Base-by-base conservation (phyloP, 1,140 invertebrate genomes). In the Brachionus paranguensis region DNA sequence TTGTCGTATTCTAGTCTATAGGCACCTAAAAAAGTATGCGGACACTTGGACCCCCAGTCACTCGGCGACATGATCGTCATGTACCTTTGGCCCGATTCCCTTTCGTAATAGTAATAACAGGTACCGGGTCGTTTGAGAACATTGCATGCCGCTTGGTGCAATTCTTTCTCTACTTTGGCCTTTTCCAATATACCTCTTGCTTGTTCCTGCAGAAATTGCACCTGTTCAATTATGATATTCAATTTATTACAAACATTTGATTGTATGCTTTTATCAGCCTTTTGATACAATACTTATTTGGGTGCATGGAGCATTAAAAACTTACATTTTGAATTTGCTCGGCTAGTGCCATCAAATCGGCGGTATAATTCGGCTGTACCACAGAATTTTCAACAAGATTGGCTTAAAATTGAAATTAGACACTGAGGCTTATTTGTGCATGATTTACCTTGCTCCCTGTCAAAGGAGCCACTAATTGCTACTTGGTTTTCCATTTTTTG, bases 31-130 rank as follows among this genome's bases (percentile, higher is more conserved):
- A 91, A 93, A 33, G 88, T 87, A 85, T 93, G 92, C n/a, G 91
- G 89, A 87, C 89, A 89, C 1, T 88, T 87, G 14, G 86, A 81
- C 53, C 91, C 91, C 92, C 93, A 93, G 87, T 93, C 93, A 92
- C 93, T 87, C 50, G 93, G 93, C 84, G 92, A 93, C 10, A 94
- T 86, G 89, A 94, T 92, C 45, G 93, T 93, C 85, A 94, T 92
- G 78, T 93, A 94, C 45, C 86, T 87, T 84, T 90, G 88, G 11
- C 89, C 93, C 5, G 91, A 92, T 72, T 90, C 85, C 87, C 91
- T 89, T 87, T 92, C 86, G 87, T 94, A 94, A 29, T 94, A 88
- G 87, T 94, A 92, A 88, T 94, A 94, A 60, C 92, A 90, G 14
- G 91, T 90, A 1, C 93, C 93, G 50, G 93, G 92, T 76, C 91